A percentile compares a stretch with the other conserved stretches of the same genome.
These are phyloP conservation scores for Toxotes jaculatrix DNA, from an alignment of 2,113 vertebrate species.

Conservation along the genomic window DNA sequence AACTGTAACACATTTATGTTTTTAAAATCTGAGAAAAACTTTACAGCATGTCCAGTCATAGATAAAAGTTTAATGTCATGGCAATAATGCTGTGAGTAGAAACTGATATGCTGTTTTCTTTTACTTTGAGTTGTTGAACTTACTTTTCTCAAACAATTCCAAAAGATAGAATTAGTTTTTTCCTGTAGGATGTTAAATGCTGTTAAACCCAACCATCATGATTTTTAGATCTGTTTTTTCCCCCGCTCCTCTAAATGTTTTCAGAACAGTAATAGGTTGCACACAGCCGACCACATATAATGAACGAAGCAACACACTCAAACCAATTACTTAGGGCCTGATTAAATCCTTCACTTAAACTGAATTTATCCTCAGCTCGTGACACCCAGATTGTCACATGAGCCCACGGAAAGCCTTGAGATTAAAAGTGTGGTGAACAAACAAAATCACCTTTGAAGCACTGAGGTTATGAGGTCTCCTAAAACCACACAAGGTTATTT, in stretches of 20 bases:
- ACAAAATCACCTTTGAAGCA: not conserved
- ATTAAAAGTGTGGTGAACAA: conserved; percentile 16
- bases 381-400: conserved; percentile 1
- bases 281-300: not conserved
- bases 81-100: not conserved
- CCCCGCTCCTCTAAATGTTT: conserved; percentile 33
- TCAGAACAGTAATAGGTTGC: conserved; percentile 1
- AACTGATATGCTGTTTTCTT: not conserved
- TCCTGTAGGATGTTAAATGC: not conserved
- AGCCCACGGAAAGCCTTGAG: not conserved
- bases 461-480: not conserved
- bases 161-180: not conserved
- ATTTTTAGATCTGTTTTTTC: conserved; percentile 11
- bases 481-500: not conserved
- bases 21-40: not conserved
- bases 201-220: not conserved
- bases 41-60: not conserved
- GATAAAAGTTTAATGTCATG: not conserved
- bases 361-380: conserved; percentile 43
- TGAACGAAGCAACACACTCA: not conserved
- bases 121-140: not conserved
- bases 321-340: conserved; percentile 54
- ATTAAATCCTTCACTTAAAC: conserved; percentile 54
- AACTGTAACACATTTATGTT: not conserved
- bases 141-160: not conserved